Evolutionary conservation across 2,888 invertebrate genomes (phyloP).

Genomic region (Heliothis peltigera): DNA sequence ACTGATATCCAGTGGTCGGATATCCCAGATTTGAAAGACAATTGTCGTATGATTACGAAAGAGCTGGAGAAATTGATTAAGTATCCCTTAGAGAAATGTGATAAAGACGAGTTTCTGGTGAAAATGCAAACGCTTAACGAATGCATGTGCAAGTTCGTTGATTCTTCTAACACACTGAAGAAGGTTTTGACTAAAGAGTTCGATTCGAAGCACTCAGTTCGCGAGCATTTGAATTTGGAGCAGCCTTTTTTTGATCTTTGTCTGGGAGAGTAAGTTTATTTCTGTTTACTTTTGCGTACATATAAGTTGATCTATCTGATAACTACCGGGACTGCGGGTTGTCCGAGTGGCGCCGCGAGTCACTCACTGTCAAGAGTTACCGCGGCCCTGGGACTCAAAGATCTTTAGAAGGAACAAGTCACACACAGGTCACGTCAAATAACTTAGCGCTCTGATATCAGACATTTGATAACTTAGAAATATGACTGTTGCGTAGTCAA

Average conservation of each 20-base stretch:
- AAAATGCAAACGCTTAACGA: constrained; percentile 83
- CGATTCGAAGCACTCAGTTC: constrained; percentile 69
- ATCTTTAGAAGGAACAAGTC: too few species aligned
- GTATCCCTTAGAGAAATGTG: constrained; percentile 60
- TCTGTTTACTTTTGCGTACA: neutral
- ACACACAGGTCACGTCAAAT: too few species aligned
- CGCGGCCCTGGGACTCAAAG: too few species aligned
- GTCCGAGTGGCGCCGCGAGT: too few species aligned
- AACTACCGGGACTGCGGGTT: too few species aligned
- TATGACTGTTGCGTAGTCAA: too few species aligned
- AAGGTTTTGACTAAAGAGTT: constrained; percentile 78
- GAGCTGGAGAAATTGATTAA: constrained; percentile 76
- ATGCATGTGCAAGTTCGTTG: constrained; percentile 83
- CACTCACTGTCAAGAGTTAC: too few species aligned
- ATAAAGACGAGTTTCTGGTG: constrained; percentile 71
- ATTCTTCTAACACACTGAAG: constrained; percentile 81
- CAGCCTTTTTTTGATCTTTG: constrained; percentile 75
- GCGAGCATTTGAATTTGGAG: constrained; percentile 63
- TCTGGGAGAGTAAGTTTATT: constrained; percentile 78
- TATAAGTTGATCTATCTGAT: too few species aligned
- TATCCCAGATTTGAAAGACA: constrained; percentile 71
- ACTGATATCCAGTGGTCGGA: constrained; percentile 77
- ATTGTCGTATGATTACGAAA: constrained; percentile 69
- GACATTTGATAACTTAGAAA: too few species aligned
- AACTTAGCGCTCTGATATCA: too few species aligned